A percentile compares a stretch with the other conserved stretches of the same genome.
Evolutionary conservation across 2,888 invertebrate species (phyloP).

Genomic region (Amphipoea lucens): DNA sequence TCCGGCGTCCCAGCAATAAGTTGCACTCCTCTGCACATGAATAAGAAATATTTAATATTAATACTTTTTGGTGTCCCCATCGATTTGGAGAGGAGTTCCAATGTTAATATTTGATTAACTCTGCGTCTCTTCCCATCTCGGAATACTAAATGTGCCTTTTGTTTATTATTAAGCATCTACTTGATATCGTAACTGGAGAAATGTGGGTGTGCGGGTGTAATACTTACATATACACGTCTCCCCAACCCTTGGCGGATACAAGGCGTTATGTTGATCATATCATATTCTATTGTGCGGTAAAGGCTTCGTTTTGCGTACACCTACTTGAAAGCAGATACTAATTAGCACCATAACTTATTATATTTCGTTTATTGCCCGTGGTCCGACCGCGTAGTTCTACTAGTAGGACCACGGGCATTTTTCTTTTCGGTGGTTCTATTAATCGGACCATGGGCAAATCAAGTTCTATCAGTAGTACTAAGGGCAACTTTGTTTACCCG

Average conservation of each 20-base stretch:
- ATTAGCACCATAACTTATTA: neutral
- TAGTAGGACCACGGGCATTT: too few relatives aligned
- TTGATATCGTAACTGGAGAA: neutral
- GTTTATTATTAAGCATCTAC: neutral
- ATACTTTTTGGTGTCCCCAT: neutral
- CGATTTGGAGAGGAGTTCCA: neutral
- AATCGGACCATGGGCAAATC: too few relatives aligned
- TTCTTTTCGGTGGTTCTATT: too few relatives aligned
- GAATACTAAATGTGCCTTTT: neutral
- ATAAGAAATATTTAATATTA: neutral
- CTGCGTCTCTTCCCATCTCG: neutral
- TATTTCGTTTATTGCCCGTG: too few relatives aligned
- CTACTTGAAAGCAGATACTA: neutral
- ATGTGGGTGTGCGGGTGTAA: neutral
- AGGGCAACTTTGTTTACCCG: too few relatives aligned
- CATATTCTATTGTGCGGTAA: neutral
- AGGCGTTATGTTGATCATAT: neutral
- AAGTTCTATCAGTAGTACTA: too few relatives aligned
- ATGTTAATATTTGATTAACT: slow-evolving; percentile 6
- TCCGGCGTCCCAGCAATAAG: neutral
- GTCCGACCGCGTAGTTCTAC: too few relatives aligned
- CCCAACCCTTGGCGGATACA: neutral
- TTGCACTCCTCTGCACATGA: too few relatives aligned
- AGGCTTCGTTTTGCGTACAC: neutral
- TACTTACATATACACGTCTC: neutral